These are phyloP conservation scores for Loripinus fragilis DNA, from an alignment of 2,888 invertebrate genomes.

Conservation along the genomic window DNA sequence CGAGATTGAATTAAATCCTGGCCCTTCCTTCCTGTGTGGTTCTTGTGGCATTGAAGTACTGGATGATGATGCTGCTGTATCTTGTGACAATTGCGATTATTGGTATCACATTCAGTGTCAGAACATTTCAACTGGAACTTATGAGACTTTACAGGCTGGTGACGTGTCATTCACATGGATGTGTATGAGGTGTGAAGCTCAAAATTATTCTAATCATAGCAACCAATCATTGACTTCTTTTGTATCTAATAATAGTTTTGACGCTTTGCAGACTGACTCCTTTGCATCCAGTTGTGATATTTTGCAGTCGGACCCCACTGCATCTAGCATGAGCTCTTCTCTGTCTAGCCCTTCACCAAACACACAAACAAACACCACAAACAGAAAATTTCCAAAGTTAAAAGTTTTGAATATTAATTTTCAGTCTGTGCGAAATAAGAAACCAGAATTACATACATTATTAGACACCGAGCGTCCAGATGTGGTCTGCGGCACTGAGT, in stretches of 20 bases:
- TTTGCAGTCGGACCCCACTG: not conserved
- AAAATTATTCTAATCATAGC: not conserved
- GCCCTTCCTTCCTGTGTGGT: constrained; percentile 4
- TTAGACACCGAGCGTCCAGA: not conserved
- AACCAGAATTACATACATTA: not conserved
- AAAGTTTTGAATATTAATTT: not conserved
- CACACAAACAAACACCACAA: too few species aligned
- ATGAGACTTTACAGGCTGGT: not conserved
- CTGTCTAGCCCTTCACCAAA: not conserved
- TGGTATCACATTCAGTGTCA: constrained; percentile 21
- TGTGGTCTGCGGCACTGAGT: constrained; percentile 3
- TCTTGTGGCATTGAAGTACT: not conserved
- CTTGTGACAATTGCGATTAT: constrained; percentile 12
- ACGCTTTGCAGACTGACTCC: not conserved
- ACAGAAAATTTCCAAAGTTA: too few species aligned
- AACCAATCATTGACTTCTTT: not conserved
- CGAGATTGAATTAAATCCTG: constrained; percentile 1
- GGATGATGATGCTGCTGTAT: constrained; percentile 15
- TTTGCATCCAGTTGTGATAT: too few species aligned
- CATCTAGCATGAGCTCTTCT: not conserved
- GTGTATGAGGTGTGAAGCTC: constrained; percentile 15
- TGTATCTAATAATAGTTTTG: not conserved
- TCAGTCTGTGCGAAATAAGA: constrained; percentile 2
- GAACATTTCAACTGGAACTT: constrained; percentile 1
- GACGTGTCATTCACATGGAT: constrained; percentile 15